Percentiles rank a stretch among this genome's conserved stretches.
phyloP scores from a whole-genome alignment of 1,140 invertebrate species.

The Frieseomelitta varia region DNA sequence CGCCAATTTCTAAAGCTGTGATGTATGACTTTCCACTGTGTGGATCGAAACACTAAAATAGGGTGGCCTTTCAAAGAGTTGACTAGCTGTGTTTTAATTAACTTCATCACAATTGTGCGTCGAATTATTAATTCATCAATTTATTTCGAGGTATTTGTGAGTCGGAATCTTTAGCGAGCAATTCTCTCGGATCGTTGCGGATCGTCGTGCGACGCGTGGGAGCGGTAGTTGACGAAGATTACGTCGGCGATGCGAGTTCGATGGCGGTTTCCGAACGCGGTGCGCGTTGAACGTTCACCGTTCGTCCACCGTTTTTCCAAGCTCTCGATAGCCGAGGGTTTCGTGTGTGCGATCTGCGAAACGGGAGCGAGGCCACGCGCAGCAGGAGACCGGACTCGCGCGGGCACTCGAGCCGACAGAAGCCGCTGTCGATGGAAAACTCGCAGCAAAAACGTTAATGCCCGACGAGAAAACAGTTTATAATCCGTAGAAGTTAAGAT shows the following conservation, averaged over 20 bases:
- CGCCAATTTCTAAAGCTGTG: too few relatives aligned
- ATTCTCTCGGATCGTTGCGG: too few relatives aligned
- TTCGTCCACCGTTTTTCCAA: neutral
- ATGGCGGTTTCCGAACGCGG: neutral
- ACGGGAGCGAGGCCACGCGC: conserved; percentile 52
- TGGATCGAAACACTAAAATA: too few relatives aligned
- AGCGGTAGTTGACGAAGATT: neutral
- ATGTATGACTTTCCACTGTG: too few relatives aligned
- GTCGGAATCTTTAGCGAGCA: too few relatives aligned
- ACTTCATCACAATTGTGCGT: too few relatives aligned
- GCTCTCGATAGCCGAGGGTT: conserved; percentile 17
- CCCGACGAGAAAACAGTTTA: conserved; percentile 76
- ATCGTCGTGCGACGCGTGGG: neutral
- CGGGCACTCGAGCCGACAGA: conserved; percentile 28
- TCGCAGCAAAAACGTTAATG: conserved; percentile 70
- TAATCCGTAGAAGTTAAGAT: conserved; percentile 81
- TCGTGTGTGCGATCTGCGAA: conserved; percentile 32
- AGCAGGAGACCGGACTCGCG: conserved; percentile 62
- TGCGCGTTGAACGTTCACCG: neutral
- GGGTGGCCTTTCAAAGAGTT: too few relatives aligned
- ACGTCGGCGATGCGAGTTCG: neutral
- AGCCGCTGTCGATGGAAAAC: conserved; percentile 53
- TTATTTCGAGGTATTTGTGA: too few relatives aligned
- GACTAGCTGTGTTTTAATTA: too few relatives aligned
- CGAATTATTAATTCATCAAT: too few relatives aligned